Percentiles rank a stretch among this genome's conserved stretches.
Evolutionary conservation across 2,888 invertebrate genomes (phyloP).

Genomic region (Nomada ruficornis): DNA sequence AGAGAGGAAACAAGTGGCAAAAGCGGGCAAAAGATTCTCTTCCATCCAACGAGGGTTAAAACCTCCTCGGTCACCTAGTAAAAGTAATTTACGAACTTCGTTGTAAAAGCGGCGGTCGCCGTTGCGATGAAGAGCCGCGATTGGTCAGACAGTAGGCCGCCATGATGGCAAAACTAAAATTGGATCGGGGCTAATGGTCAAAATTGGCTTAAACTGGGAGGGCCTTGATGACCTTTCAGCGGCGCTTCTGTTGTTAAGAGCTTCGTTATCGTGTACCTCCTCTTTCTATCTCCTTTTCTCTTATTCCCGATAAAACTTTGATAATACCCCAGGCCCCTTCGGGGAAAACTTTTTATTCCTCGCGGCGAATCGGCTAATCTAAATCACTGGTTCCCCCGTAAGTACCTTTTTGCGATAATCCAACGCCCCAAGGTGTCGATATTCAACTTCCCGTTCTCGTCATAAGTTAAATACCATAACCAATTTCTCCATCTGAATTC

Average conservation of each 20-base stretch:
- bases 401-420: constrained; percentile 55
- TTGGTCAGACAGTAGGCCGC: constrained; percentile 73
- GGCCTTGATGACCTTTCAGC: constrained; percentile 72
- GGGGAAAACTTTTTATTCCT: constrained; percentile 78
- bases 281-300: constrained; percentile 28
- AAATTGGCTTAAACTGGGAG: constrained; percentile 77
- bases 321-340: constrained; percentile 73
- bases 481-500: constrained; percentile 5
- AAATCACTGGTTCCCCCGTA: constrained; percentile 54
- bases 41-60: constrained; percentile 42
- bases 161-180: constrained; percentile 75
- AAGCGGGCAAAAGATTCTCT: constrained; percentile 31
- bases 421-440: constrained; percentile 34
- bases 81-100: constrained; percentile 65
- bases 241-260: constrained; percentile 64
- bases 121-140: constrained; percentile 62
- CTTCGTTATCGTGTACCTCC: constrained; percentile 73
- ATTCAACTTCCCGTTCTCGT: constrained; percentile 46
- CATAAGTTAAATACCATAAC: constrained; percentile 12
- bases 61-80: constrained; percentile 50
- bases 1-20: neutral
- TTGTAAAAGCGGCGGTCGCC: constrained; percentile 49
- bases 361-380: constrained; percentile 67
- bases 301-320: constrained; percentile 72
- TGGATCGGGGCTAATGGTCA: constrained; percentile 75